Base-by-base conservation (phyloP, 2,888 invertebrate species). In the Endomychus coccineus region DNA sequence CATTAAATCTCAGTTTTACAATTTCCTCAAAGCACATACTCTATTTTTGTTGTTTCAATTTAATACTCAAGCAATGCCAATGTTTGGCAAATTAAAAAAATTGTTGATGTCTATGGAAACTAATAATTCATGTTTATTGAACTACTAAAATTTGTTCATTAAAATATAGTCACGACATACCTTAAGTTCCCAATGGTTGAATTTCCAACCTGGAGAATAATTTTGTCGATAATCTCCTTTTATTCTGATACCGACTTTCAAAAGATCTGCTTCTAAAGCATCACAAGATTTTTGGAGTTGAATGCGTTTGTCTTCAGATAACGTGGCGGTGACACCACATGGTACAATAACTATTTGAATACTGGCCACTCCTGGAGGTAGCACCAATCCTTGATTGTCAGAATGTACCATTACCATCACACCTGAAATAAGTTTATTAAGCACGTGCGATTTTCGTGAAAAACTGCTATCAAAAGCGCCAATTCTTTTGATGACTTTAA, bases 141-240 rank as follows among this genome's bases (percentile, higher is more conserved):
- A 19, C 21, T 6, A n/a, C 21, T n/a, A 19, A 19, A 6, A 19
- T 19, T 19, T 19, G 21, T 7, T 19, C 6, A 12, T 32, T 24
- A n/a, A n/a, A n/a, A n/a, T n/a, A n/a, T n/a, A n/a, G n/a, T n/a
- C n/a, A n/a, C 22, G 29, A 13, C 5, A 44, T 58, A 81, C 83
- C 75, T 94, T 95, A 19, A 95, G 67, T 62, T 95, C 94, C 94
- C 94, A 95, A 59, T 95, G 89, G 61, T 94, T 95, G 63, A 91
- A 96, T 69, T 98, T 99, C 98, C 98, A 99, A 0, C 97, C 98
- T 0, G 97, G 96, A 9, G 96, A 94, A 62, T 96, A 94, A 66
- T 97, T 95, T 55, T 89, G 90, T 35, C 96, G 73, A 45, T 82
- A 81, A 66, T 99, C 98, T 4, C 84, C 84, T 47, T 87, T 82